Conservation (phyloP, 1,140 invertebrate species). For the Parasteatoda tepidariorum region DNA sequence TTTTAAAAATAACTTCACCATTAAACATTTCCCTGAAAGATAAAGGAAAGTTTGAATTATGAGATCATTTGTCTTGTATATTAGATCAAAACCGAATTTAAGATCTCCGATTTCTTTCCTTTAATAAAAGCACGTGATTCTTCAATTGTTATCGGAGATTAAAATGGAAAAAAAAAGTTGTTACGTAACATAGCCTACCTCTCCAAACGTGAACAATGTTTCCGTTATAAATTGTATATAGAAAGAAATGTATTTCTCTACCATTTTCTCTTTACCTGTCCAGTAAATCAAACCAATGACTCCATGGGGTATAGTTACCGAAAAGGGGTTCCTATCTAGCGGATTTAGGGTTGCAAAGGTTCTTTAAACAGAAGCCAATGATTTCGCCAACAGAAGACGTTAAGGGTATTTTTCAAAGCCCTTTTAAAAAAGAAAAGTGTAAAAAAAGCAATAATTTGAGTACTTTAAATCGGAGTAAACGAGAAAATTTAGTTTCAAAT, state of each 20-base stretch:
- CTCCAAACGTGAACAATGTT: background rate
- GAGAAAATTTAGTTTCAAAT: too few species aligned
- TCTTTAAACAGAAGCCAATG: background rate
- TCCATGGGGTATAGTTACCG: constrained; percentile 1
- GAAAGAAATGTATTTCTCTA: background rate
- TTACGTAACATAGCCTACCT: background rate
- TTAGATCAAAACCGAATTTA: too few species aligned
- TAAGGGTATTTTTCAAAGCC: too few species aligned
- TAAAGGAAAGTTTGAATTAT: too few species aligned
- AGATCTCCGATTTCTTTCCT: too few species aligned
- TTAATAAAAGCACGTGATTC: background rate
- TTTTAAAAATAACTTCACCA: too few species aligned
- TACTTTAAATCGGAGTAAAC: background rate
- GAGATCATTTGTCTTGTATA: too few species aligned
- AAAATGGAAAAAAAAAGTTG: too few species aligned
- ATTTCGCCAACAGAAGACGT: background rate
- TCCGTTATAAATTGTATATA: background rate
- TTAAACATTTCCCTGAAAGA: too few species aligned
- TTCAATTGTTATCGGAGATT: background rate
- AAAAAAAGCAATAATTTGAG: background rate
- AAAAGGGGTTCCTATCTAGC: background rate
- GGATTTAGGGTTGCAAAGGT: background rate
- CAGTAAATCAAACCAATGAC: constrained; percentile 14
- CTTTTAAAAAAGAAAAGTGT: too few species aligned
- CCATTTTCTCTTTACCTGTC: background rate